phyloP scores from a whole-genome alignment of 2,113 vertebrate species.

The Tiliqua scincoides region DNA sequence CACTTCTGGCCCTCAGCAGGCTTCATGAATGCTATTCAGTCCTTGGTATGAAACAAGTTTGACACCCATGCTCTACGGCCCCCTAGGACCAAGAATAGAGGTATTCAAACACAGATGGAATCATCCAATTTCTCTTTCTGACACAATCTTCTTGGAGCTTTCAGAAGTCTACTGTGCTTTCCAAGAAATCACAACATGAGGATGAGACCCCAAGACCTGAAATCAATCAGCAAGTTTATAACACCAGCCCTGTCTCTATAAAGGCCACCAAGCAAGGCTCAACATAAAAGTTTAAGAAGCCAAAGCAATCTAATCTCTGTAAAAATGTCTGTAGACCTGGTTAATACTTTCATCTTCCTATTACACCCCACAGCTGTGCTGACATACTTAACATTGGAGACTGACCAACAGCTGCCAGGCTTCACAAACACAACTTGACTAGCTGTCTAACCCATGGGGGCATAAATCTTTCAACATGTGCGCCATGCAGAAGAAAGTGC shows the following conservation, averaged over 20 bases:
- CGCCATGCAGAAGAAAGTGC: not conserved
- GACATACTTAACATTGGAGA: conserved; percentile 24
- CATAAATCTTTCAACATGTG: conserved; percentile 18
- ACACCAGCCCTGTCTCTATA: not conserved
- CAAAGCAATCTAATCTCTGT: conserved; percentile 15
- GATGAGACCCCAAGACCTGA: not conserved
- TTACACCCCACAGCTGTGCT: conserved; percentile 31
- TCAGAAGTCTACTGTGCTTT: not conserved
- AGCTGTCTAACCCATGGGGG: not conserved
- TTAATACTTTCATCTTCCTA: conserved; percentile 19
- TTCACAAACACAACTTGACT: conserved; percentile 28
- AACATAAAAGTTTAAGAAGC: not conserved
- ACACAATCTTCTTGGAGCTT: not conserved
- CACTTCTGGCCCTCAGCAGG: too few relatives aligned
- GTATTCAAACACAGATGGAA: not conserved
- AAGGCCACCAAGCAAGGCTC: conserved; percentile 5
- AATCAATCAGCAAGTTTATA: not conserved
- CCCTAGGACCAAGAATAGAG: not conserved
- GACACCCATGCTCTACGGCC: too few relatives aligned
- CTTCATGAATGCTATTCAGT: too few relatives aligned
- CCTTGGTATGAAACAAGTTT: too few relatives aligned
- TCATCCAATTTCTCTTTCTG: not conserved
- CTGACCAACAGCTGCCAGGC: conserved; percentile 35
- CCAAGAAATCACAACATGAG: not conserved
- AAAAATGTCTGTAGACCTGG: not conserved